Percentiles rank a stretch among this genome's conserved stretches.
Conservation (phyloP, 2,888 invertebrate genomes). For the Anorthoa munda region DNA sequence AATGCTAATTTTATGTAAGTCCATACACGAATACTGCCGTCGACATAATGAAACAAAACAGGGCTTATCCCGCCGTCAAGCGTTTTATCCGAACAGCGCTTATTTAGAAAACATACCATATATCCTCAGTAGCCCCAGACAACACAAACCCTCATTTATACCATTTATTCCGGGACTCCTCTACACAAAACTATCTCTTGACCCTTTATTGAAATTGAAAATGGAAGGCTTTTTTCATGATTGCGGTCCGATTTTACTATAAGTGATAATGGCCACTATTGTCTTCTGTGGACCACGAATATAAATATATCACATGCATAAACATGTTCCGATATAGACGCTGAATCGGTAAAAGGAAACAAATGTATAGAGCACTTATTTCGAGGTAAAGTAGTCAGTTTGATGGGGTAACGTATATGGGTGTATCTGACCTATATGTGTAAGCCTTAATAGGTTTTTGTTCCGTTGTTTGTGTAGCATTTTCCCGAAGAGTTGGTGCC, state of each 20-base stretch:
- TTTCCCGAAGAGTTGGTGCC: background rate
- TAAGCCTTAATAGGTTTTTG: conserved; percentile 25
- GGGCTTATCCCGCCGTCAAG: conserved; percentile 33
- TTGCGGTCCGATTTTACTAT: conserved; percentile 56
- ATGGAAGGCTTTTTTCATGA: conserved; percentile 62
- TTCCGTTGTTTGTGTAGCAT: background rate
- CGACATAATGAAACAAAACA: conserved; percentile 55
- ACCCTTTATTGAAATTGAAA: conserved; percentile 67
- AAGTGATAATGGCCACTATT: conserved; percentile 48
- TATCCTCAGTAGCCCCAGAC: conserved; percentile 29
- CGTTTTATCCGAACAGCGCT: conserved; percentile 40
- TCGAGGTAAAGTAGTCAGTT: conserved; percentile 34
- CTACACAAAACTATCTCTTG: conserved; percentile 59
- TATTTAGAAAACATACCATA: conserved; percentile 61
- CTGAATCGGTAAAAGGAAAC: conserved; percentile 45
- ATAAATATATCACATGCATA: conserved; percentile 64
- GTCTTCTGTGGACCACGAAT: conserved; percentile 48
- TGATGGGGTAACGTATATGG: conserved; percentile 31
- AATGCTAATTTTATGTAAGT: conserved; percentile 44
- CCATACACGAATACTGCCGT: conserved; percentile 24
- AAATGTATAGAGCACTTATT: conserved; percentile 58
- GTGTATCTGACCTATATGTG: conserved; percentile 21
- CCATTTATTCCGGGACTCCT: no score
- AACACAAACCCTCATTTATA: background rate
- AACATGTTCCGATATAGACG: conserved; percentile 24